Percentiles rank a stretch among this genome's conserved stretches.
These are phyloP conservation scores for Tachyglossus aculeatus DNA, from an alignment of 2,797 vertebrate genomes.

Conservation along the genomic window DNA sequence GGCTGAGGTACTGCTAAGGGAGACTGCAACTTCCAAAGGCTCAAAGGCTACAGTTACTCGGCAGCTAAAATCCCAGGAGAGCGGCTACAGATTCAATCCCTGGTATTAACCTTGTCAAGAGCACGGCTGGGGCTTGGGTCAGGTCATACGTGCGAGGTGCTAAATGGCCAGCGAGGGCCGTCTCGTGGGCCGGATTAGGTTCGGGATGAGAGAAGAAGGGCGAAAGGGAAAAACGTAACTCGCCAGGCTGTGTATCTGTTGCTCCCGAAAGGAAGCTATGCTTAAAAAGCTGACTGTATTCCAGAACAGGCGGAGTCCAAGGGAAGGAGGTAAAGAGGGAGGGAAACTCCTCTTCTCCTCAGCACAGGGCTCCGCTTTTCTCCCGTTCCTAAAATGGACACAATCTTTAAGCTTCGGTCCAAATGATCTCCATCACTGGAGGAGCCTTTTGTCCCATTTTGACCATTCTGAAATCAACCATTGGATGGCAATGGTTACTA, in stretches of 20 bases:
- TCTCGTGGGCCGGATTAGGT: not conserved
- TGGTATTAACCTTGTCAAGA: not conserved
- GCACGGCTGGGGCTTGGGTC: not conserved
- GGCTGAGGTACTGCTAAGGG: slow-evolving; percentile 35
- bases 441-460: not conserved
- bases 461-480: slow-evolving; percentile 36
- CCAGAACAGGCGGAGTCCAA: too few relatives aligned
- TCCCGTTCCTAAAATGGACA: not conserved
- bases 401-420: slow-evolving; percentile 6
- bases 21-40: slow-evolving; percentile 27
- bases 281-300: not conserved
- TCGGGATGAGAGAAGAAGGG: not conserved
- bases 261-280: not conserved
- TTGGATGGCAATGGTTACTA: slow-evolving; percentile 32
- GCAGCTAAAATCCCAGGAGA: slow-evolving; percentile 12
- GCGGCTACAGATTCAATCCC: not conserved
- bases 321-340: not conserved
- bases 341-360: slow-evolving; percentile 5
- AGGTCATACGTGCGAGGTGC: not conserved
- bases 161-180: not conserved
- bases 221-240: not conserved
- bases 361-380: not conserved
- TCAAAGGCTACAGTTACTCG: slow-evolving; percentile 32
- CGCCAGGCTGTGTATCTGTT: not conserved
- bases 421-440: slow-evolving; percentile 6